These are phyloP conservation scores for Zosterops pallidus DNA, from an alignment of 2,113 vertebrate genomes.

Conservation along the genomic window DNA sequence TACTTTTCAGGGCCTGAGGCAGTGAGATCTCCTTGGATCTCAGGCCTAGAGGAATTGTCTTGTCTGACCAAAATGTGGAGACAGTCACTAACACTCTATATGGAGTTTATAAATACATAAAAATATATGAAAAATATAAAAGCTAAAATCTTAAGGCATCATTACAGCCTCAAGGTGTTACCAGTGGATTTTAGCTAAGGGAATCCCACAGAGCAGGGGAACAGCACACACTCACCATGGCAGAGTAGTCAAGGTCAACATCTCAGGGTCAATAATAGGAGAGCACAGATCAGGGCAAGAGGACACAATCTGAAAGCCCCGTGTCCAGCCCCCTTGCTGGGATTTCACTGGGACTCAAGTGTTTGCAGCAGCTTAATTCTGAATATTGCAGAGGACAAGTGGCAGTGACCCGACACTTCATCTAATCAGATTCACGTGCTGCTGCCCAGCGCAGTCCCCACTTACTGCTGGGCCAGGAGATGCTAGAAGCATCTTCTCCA, in stretches of 20 bases:
- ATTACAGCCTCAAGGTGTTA: not conserved
- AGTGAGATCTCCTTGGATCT: not conserved
- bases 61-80: not conserved
- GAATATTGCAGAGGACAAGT: not conserved
- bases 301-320: accelerated
- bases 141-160: not conserved
- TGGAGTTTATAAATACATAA: not conserved
- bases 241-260: accelerated
- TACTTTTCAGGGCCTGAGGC: not conserved
- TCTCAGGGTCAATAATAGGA: not conserved
- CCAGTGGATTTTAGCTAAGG: not conserved
- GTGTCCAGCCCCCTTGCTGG: not conserved
- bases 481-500: not conserved
- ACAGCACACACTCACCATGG: not conserved
- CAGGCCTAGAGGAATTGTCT: not conserved
- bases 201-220: not conserved
- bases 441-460: not conserved
- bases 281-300: not conserved
- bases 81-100: too few species aligned
- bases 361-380: not conserved
- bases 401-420: not conserved
- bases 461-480: not conserved
- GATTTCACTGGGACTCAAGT: accelerated
- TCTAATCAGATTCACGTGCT: not conserved
- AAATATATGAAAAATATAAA: not conserved